Conservation (phyloP, 2,888 invertebrate genomes). For the Gari tellinella region DNA sequence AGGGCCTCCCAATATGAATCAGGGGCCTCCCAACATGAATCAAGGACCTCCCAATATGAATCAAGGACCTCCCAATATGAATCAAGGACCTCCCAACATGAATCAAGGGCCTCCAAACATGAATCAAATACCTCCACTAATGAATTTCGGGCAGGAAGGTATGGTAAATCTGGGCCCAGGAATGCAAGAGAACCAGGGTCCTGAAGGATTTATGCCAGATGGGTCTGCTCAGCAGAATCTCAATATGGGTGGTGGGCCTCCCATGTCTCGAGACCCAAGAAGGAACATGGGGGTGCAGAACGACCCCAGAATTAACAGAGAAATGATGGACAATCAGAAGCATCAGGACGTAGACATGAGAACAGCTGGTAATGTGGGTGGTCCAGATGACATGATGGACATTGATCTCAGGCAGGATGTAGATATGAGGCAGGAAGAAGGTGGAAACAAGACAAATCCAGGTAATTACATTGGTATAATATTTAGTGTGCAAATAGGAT, state of each 20-base stretch:
- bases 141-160: too few species aligned
- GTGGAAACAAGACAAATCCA: conserved; percentile 8
- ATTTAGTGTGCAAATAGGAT: too few species aligned
- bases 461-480: too few species aligned
- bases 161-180: too few species aligned
- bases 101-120: too few species aligned
- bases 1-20: conserved; percentile 32
- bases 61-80: conserved; percentile 3
- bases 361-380: conserved; percentile 4
- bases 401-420: conserved; percentile 51
- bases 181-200: neutral
- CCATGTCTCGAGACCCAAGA: neutral
- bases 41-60: conserved; percentile 32
- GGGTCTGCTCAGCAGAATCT: too few species aligned
- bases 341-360: conserved; percentile 38
- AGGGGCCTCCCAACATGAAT: conserved; percentile 25
- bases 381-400: conserved; percentile 21
- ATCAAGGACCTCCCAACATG: too few species aligned
- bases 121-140: too few species aligned
- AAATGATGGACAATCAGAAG: conserved; percentile 16
- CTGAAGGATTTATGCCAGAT: neutral
- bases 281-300: conserved; percentile 14
- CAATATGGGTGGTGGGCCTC: conserved; percentile 15
- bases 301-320: conserved; percentile 18
- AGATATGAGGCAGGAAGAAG: conserved; percentile 45